These are phyloP conservation scores for Trichechus manatus DNA, from an alignment of 2,113 vertebrate species.

Conservation along the genomic window DNA sequence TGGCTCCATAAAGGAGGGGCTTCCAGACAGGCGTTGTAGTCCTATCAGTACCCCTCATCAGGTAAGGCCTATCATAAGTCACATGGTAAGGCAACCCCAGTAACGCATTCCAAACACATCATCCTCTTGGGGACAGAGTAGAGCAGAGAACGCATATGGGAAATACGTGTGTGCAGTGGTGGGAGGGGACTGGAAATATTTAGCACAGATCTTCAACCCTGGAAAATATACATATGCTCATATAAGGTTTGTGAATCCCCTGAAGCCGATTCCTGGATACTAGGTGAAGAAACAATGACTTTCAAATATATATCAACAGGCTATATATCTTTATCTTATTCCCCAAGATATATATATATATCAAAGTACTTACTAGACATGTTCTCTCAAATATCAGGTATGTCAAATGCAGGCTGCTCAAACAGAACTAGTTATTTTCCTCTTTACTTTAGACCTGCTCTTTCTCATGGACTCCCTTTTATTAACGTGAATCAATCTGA, in stretches of 20 bases:
- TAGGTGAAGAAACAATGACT: not conserved
- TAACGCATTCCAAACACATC: not conserved
- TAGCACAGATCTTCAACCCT: not conserved
- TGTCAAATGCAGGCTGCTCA: not conserved
- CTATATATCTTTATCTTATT: not conserved
- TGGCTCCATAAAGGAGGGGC: not conserved
- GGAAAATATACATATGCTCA: not conserved
- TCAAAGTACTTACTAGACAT: not conserved
- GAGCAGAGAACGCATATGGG: not conserved
- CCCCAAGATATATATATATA: not conserved
- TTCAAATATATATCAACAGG: not conserved
- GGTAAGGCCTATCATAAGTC: not conserved
- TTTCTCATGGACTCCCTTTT: not conserved
- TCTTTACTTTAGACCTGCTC: not conserved
- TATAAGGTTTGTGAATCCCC: not conserved
- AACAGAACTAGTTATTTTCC: not conserved
- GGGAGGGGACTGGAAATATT: not conserved
- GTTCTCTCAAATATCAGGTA: not conserved
- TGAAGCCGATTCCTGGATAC: not conserved
- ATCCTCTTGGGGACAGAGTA: not conserved
- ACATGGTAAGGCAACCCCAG: not conserved
- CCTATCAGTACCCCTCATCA: not conserved
- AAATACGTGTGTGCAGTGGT: not conserved
- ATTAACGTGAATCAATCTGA: not conserved
- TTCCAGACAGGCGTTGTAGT: not conserved